phyloP scores from a whole-genome alignment of 2,888 invertebrate genomes.

The Atethmia centrago region DNA sequence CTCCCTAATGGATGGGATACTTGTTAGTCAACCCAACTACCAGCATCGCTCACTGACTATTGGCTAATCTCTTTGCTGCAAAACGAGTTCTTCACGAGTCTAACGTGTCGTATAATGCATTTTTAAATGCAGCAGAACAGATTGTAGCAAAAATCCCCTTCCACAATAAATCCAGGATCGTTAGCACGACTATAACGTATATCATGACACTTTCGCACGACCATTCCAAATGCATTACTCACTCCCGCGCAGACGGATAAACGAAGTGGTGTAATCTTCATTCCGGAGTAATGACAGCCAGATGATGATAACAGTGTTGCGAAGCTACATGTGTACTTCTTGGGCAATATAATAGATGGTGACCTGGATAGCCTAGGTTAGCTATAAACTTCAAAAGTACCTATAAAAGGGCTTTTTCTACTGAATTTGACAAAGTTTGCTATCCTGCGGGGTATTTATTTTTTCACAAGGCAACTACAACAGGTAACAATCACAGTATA shows the following conservation, averaged over 20 bases:
- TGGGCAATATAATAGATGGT: slow-evolving; percentile 33
- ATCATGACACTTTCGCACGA: slow-evolving; percentile 46
- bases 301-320: slow-evolving; percentile 42
- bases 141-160: neutral
- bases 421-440: too few species aligned
- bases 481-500: too few species aligned
- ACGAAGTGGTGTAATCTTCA: slow-evolving; percentile 52
- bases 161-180: slow-evolving; percentile 1
- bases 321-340: slow-evolving; percentile 23
- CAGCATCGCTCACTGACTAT: neutral
- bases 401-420: too few species aligned
- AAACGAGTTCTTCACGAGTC: neutral
- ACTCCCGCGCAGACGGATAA: slow-evolving; percentile 41
- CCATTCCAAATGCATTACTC: slow-evolving; percentile 52
- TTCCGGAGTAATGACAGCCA: slow-evolving; percentile 51
- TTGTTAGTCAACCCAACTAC: too few species aligned
- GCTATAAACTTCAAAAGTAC: neutral
- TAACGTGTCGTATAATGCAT: too few species aligned
- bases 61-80: neutral
- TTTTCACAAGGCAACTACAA: too few species aligned
- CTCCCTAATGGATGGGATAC: too few species aligned
- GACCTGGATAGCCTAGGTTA: slow-evolving; percentile 14
- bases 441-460: too few species aligned
- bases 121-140: neutral
- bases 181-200: slow-evolving; percentile 19